Evolutionary conservation across 2,797 vertebrate species (phyloP), one percentile per base, ranked within the genome.

Genomic region (Coendou prehensilis): DNA sequence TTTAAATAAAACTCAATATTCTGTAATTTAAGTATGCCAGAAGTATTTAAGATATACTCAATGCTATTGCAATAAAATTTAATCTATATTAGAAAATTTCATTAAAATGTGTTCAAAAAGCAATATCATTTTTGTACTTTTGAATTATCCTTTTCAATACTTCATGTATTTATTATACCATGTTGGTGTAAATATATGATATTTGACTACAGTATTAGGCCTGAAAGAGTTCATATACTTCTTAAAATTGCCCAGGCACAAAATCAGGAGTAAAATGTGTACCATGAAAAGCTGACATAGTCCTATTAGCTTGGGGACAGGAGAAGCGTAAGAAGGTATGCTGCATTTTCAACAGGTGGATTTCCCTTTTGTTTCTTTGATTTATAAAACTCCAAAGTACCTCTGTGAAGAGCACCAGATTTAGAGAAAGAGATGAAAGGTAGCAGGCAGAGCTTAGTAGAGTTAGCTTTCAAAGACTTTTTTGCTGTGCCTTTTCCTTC

Each of bases 341-440:
- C 14, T 85, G 3, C 17, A n/a, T 92, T 87, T 95, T 95, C 94
- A 76, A 30, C 86, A 52, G 28, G 59, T 83, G 54, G 45, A 37
- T 97, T 92, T 97, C n/a, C 41, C 71, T 59, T 75, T 59, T 76
- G 37, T 33, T 61, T 87, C 90, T 97, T 92, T 95, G 92, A 95
- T 92, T 93, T 93, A 73, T 73, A 71, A 85, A 96, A 81, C 37
- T 63, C 64, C 56, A 47, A 90, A 97, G 28, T 81, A 67, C 84
- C 13, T 97, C 81, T 82, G 56, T 87, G 92, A 97, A 92, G 84
- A 92, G 56, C 63, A 71, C 87, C 71, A 88, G 57, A 64, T 81
- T 96, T 87, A 91, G 87, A 80, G 67, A 69, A 76, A 37, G 45
- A 89, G 85, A 97, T 94, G 81, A 95, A 94, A 97, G 84, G 88